Conservation (phyloP, 2,888 invertebrate genomes). For the Synanthedon formicaeformis region DNA sequence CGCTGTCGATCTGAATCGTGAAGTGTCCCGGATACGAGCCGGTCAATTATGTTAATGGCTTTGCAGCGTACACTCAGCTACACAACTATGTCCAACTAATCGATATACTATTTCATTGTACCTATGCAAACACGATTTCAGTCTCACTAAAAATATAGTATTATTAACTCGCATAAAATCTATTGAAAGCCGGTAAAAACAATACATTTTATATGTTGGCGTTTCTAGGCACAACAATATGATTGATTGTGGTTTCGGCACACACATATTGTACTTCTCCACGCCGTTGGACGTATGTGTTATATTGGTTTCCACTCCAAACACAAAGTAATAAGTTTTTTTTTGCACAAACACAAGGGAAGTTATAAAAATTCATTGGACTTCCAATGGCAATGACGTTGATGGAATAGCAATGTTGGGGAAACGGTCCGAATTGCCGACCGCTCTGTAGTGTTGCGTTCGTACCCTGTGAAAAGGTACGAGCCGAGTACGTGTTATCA, state of each 20-base stretch:
- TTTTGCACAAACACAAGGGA: constrained; percentile 16
- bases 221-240: constrained; percentile 45
- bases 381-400: constrained; percentile 18
- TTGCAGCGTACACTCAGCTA: constrained; percentile 42
- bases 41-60: constrained; percentile 66
- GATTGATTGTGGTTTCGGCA: constrained; percentile 64
- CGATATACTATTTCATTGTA: constrained; percentile 28
- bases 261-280: constrained; percentile 19
- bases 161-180: constrained; percentile 28
- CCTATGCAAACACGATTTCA: neutral
- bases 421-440: constrained; percentile 1
- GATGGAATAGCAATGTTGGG: constrained; percentile 12
- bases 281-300: constrained; percentile 46
- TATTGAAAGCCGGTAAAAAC: constrained; percentile 51
- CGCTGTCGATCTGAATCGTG: constrained; percentile 44
- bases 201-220: constrained; percentile 56
- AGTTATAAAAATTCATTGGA: constrained; percentile 38
- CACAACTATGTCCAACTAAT: constrained; percentile 38
- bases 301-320: constrained; percentile 20
- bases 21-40: constrained; percentile 55
- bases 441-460: neutral
- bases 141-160: constrained; percentile 1
- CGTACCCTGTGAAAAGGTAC: constrained; percentile 1
- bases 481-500: constrained; percentile 7
- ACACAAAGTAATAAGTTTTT: constrained; percentile 37